Evolutionary conservation across 2,797 vertebrate species (phyloP).

Genomic region (Darevskia mixta): DNA sequence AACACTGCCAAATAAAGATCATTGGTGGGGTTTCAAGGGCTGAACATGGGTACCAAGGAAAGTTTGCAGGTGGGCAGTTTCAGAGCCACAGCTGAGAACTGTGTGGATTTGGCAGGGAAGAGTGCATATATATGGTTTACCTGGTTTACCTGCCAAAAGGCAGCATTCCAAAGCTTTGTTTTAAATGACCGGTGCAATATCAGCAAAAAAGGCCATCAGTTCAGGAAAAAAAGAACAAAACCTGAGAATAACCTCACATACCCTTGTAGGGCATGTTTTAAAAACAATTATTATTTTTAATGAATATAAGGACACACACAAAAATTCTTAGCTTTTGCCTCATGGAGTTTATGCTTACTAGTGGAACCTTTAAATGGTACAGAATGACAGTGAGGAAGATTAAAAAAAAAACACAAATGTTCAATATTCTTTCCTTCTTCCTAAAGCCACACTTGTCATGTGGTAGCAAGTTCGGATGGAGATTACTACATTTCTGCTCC

Average conservation of each 20-base stretch:
- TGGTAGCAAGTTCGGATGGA: conserved; percentile 51
- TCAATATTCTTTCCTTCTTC: background rate
- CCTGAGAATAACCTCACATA: background rate
- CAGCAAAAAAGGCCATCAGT: background rate
- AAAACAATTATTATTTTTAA: background rate
- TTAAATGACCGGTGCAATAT: background rate
- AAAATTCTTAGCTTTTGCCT: background rate
- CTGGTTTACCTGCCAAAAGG: conserved; percentile 4
- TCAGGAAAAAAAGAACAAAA: background rate
- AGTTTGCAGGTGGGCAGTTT: conserved; percentile 5
- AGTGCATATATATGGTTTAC: conserved; percentile 31
- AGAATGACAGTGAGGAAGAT: background rate
- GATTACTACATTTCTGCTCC: background rate
- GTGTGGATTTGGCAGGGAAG: rapidly evolving
- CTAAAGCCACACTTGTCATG: background rate
- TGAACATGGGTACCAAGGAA: background rate
- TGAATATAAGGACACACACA: background rate
- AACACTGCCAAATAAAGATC: conserved; percentile 6
- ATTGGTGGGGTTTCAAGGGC: rapidly evolving
- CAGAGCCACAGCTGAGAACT: background rate
- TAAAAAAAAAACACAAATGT: background rate
- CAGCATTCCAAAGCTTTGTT: background rate
- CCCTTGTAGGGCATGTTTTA: background rate
- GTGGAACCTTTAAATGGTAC: background rate
- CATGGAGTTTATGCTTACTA: rapidly evolving